Base-by-base conservation (phyloP, 1,140 invertebrate species). In the Trichonephila inaurata region DNA sequence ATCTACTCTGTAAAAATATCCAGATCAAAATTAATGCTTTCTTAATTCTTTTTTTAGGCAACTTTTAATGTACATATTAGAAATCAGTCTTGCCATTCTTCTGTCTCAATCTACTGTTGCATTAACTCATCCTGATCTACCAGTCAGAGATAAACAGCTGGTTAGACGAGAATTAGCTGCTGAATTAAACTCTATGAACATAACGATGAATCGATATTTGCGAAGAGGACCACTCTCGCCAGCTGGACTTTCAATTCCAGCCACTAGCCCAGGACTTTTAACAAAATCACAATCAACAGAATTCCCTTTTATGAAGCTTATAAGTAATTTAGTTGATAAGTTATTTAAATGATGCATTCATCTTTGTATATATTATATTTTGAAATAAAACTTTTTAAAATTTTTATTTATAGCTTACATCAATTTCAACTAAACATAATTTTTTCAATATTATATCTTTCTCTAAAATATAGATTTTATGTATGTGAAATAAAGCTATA, bases 111-210 rank as follows among this genome's bases (percentile, higher is more conserved):
- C 95, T n/a, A 94, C 95, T 40, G 94, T 95, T 24, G 95, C 95
- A 89, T 94, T 96, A 19, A 94, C 95, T 18, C 95, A 96, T 77
- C 95, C 95, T 40, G 83, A 94, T 44, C 94, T 96, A 10, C 93
- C 94, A 0, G 72, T 92, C 0, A 93, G 95, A 94, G 96, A 96
- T 64, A 96, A 96, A 89, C 96, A 96, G 89, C 93, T 96, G 10
- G 94, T 96, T 4, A 95, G 95, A 81, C 92, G 96, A 94, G 96
- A 96, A 95, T 95, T 96, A 16, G 95, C 95, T 18, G 95, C 96
- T 24, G 96, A 96, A 95, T 93, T 96, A 93, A 96, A 88, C 19
- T 94, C 94, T 24, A 92, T 94, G 64, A 94, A 85, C 19, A 87
- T 91, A 69, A 91, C 87, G 21, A 94, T 94, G 58, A 89, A 93